These are phyloP conservation scores for Lipotes vexillifer DNA, from an alignment of 2,113 vertebrate species.

Conservation along the genomic window DNA sequence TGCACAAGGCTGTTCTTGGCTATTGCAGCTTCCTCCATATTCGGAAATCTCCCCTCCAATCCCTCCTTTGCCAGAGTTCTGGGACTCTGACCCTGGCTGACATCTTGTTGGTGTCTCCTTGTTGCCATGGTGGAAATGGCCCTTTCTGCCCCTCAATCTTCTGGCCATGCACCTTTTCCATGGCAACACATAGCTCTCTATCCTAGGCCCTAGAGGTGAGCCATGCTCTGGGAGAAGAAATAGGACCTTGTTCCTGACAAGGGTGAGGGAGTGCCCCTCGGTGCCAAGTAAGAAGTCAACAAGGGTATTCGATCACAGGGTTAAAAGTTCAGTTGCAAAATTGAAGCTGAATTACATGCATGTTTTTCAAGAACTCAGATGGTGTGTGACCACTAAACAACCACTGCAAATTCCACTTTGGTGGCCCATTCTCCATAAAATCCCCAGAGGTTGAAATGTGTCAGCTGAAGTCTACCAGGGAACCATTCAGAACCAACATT, in stretches of 20 bases:
- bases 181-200: fast-evolving
- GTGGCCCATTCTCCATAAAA: not conserved
- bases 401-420: not conserved
- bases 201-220: not conserved
- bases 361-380: not conserved
- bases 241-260: not conserved
- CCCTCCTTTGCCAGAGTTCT: not conserved
- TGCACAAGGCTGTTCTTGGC: fast-evolving
- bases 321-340: no score
- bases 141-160: not conserved
- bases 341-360: not conserved
- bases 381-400: no score
- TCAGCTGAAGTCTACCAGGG: not conserved
- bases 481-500: not conserved
- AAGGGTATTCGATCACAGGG: not conserved
- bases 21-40: fast-evolving
- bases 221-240: no score
- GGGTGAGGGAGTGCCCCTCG: fast-evolving
- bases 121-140: fast-evolving
- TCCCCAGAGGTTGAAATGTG: fast-evolving
- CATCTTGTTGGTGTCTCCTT: fast-evolving
- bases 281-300: no score
- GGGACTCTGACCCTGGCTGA: no score
- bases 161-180: fast-evolving
- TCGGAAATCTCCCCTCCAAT: fast-evolving